These are phyloP conservation scores for Noctua fimbriata DNA, from an alignment of 2,888 invertebrate genomes.

Conservation along the genomic window DNA sequence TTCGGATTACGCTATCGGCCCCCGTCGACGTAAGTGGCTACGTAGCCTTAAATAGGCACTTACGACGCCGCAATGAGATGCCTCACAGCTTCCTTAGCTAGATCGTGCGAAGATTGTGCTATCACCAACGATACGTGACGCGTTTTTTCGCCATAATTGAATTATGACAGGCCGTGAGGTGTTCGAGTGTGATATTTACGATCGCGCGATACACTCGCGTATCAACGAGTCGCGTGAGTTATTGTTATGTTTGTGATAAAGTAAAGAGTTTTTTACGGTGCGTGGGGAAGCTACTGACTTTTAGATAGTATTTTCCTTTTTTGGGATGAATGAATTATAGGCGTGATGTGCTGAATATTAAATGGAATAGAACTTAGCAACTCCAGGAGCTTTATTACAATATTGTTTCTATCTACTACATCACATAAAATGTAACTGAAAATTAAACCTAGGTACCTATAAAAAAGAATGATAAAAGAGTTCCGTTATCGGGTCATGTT, in stretches of 20 bases:
- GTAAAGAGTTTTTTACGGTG: conserved; percentile 67
- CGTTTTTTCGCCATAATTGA: conserved; percentile 85
- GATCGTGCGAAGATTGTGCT: conserved; percentile 84
- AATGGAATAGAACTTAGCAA: conserved; percentile 6
- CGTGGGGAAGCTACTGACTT: conserved; percentile 58
- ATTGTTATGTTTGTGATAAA: conserved; percentile 71
- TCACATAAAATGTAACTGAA: conserved; percentile 28
- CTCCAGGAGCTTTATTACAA: neutral
- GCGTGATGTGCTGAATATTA: conserved; percentile 36
- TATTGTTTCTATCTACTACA: conserved; percentile 4
- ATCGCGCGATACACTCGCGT: conserved; percentile 66
- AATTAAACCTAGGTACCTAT: conserved; percentile 21
- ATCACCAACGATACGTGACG: conserved; percentile 82
- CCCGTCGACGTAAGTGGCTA: conserved; percentile 82
- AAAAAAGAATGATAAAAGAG: conserved; percentile 45
- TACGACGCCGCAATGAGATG: conserved; percentile 85
- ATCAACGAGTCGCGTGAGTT: conserved; percentile 65
- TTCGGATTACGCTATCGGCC: conserved; percentile 87
- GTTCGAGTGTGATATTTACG: conserved; percentile 77
- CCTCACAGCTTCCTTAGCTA: conserved; percentile 83
- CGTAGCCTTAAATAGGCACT: conserved; percentile 87
- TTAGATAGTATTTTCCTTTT: conserved; percentile 53
- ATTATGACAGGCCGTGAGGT: conserved; percentile 81
- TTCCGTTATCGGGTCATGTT: conserved; percentile 52
- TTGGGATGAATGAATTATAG: conserved; percentile 55